Percentiles rank a stretch among this genome's conserved stretches.
phyloP scores from a whole-genome alignment of 2,797 vertebrate species.

The Myotis pilosus region DNA sequence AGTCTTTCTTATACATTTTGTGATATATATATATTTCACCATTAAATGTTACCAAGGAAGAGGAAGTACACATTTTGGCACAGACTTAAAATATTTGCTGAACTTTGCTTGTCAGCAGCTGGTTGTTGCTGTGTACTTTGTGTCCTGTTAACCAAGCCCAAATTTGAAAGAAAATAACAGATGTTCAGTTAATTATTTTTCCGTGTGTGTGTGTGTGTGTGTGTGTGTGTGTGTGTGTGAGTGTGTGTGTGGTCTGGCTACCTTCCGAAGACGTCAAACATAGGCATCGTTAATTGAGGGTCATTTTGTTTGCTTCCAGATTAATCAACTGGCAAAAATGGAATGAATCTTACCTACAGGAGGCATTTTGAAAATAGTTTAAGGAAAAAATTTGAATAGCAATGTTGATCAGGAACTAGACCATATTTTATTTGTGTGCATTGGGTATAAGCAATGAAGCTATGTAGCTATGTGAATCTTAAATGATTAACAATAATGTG shows the following conservation, averaged over 20 bases:
- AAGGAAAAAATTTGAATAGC: not conserved
- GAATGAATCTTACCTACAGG: not conserved
- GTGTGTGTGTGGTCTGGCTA: not conserved
- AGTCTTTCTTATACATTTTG: not conserved
- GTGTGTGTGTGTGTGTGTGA: not conserved
- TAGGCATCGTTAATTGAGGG: not conserved
- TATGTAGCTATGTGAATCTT: not conserved
- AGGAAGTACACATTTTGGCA: constrained; percentile 29
- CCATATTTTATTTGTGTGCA: not conserved
- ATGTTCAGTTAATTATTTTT: constrained; percentile 52
- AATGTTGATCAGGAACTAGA: not conserved
- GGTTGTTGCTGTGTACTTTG: constrained; percentile 5
- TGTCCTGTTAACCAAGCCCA: constrained; percentile 45
- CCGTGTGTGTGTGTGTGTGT: not conserved
- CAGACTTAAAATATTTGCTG: constrained; percentile 20
- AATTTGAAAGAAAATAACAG: constrained; percentile 64
- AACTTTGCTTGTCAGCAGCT: constrained; percentile 44
- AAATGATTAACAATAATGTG: not conserved
- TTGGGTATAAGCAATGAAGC: not conserved
- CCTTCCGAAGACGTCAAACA: constrained; percentile 44
- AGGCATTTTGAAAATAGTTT: not conserved
- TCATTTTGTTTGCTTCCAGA: not conserved
- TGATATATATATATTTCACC: not conserved
- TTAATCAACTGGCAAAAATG: not conserved
- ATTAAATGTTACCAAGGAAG: constrained; percentile 24